Evolutionary conservation across 2,888 invertebrate species (phyloP).

Genomic region (Polydrusus pterygomalis): DNA sequence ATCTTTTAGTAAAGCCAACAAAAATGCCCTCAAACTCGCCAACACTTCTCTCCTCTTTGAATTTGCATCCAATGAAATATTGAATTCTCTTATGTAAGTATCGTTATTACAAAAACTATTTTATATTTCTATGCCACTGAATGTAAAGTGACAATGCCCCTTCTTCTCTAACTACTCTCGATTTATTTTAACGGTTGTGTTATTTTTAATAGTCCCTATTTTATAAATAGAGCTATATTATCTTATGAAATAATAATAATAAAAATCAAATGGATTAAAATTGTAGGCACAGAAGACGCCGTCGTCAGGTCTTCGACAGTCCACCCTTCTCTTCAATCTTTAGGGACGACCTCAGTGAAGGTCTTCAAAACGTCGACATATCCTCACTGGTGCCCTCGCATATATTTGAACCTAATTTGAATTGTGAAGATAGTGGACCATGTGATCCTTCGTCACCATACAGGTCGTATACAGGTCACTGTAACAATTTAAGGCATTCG

Average conservation of each 20-base stretch:
- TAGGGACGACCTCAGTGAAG: conserved; percentile 83
- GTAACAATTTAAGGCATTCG: conserved; percentile 91
- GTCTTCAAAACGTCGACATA: conserved; percentile 87
- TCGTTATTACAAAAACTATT: neutral
- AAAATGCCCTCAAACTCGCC: conserved; percentile 86
- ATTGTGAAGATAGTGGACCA: conserved; percentile 81
- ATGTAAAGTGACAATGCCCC: too few relatives aligned
- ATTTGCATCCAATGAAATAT: conserved; percentile 89
- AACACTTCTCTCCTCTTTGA: conserved; percentile 92
- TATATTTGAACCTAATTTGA: conserved; percentile 78
- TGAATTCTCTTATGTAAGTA: conserved; percentile 77
- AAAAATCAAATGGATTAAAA: neutral
- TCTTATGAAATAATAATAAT: neutral
- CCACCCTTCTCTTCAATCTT: conserved; percentile 76
- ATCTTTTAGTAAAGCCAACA: conserved; percentile 92
- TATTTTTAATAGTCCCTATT: neutral
- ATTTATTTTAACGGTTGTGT: neutral
- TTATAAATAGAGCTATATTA: neutral
- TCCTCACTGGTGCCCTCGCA: conserved; percentile 80
- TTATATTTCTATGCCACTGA: neutral
- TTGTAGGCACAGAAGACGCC: conserved; percentile 69
- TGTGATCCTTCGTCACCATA: conserved; percentile 84
- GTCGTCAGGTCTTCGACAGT: conserved; percentile 83
- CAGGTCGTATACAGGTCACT: conserved; percentile 87
- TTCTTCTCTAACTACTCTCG: too few relatives aligned